Evolutionary conservation across 2,797 vertebrate genomes (phyloP).

Genomic region (Cossypha niveicapilla): DNA sequence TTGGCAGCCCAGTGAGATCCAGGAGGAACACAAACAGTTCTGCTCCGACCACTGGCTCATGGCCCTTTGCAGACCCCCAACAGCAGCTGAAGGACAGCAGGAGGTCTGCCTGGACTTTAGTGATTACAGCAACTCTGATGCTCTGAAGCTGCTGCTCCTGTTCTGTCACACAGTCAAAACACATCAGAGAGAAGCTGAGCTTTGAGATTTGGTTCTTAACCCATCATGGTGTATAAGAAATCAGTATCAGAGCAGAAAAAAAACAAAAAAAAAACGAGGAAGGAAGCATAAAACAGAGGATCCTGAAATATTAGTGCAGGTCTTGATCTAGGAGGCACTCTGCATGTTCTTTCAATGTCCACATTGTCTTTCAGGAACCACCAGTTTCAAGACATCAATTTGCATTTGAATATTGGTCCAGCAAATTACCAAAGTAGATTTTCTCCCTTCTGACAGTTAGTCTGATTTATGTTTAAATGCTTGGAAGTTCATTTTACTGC

Average conservation of each 20-base stretch:
- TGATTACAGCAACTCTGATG: not conserved
- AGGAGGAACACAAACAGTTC: not conserved
- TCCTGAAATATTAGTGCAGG: not conserved
- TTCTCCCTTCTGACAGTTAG: not conserved
- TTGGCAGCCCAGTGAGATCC: not conserved
- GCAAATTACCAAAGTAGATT: not conserved
- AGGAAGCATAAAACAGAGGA: not conserved
- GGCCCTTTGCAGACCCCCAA: not conserved
- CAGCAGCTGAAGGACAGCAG: not conserved
- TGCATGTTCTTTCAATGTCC: not conserved
- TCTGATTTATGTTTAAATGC: not conserved
- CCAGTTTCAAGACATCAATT: not conserved
- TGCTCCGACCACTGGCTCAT: not conserved
- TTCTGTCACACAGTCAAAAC: not conserved
- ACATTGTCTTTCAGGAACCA: not conserved
- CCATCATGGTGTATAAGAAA: not conserved
- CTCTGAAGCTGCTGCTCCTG: not conserved
- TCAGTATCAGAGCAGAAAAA: not conserved
- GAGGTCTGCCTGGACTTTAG: not conserved
- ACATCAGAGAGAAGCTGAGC: not conserved
- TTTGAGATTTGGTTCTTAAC: not conserved
- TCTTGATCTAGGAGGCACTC: not conserved
- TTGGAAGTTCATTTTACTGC: not conserved
- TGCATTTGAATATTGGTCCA: not conserved
- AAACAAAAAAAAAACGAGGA: not conserved